Evolutionary conservation across 2,797 vertebrate genomes (phyloP).

Genomic region (Amniataba percoides): DNA sequence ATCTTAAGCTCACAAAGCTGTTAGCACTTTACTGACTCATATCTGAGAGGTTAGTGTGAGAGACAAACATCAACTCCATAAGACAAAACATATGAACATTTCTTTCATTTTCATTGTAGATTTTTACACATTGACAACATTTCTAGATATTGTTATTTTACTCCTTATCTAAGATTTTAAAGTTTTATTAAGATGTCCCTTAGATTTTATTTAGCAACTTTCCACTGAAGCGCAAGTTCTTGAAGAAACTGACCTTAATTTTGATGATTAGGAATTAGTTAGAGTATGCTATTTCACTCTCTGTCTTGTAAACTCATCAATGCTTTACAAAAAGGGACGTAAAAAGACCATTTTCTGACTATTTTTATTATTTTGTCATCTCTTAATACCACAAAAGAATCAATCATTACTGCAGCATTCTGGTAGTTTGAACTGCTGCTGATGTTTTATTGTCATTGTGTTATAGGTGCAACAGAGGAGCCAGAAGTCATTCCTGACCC

Average conservation of each 20-base stretch:
- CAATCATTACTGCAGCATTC: background rate
- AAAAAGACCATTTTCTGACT: background rate
- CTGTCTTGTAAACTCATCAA: background rate
- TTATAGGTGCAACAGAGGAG: conserved; percentile 94
- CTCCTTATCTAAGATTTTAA: background rate
- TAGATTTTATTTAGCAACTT: background rate
- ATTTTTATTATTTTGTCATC: background rate
- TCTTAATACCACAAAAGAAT: background rate
- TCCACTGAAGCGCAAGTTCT: background rate
- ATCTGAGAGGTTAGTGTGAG: background rate
- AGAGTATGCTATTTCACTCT: background rate
- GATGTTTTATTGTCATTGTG: background rate
- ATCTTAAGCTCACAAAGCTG: conserved; percentile 3
- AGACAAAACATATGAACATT: background rate
- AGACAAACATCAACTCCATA: background rate
- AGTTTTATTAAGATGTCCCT: background rate
- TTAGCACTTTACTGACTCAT: conserved; percentile 9
- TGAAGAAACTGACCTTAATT: background rate
- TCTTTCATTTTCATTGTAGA: background rate
- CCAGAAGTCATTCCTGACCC: conserved; percentile 98
- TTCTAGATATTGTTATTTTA: background rate
- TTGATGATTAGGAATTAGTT: background rate
- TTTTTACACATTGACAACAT: background rate
- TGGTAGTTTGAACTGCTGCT: background rate
- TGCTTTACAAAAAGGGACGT: background rate